phyloP scores from a whole-genome alignment of 2,797 vertebrate genomes.

The Clangula hyemalis region DNA sequence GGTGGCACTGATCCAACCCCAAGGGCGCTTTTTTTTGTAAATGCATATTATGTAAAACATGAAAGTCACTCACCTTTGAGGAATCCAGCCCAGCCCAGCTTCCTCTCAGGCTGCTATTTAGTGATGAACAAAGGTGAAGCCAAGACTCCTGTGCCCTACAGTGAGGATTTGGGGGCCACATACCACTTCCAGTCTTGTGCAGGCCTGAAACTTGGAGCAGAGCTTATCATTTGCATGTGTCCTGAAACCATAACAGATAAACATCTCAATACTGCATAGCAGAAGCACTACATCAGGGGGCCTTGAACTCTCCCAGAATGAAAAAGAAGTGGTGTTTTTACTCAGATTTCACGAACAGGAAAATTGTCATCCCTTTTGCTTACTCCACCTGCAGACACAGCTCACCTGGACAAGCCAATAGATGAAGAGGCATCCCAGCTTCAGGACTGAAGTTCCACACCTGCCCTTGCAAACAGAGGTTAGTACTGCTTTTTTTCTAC shows the following conservation, averaged over 20 bases:
- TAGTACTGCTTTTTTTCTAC: neutral
- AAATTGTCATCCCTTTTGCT: neutral
- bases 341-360: neutral
- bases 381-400: neutral
- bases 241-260: constrained; percentile 3
- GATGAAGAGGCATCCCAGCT: neutral
- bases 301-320: neutral
- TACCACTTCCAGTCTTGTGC: neutral
- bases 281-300: neutral
- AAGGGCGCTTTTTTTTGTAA: neutral
- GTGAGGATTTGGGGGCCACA: neutral
- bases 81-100: neutral
- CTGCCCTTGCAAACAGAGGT: neutral
- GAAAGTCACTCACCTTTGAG: constrained; percentile 12
- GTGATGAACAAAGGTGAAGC: neutral
- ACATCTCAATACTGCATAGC: neutral
- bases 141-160: neutral
- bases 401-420: neutral
- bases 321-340: neutral
- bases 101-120: neutral
- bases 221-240: neutral
- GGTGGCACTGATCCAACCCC: neutral
- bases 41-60: neutral
- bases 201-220: constrained; percentile 30
- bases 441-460: neutral